Conservation (phyloP, 2,888 invertebrate species). For the Horisme vitalbata region DNA sequence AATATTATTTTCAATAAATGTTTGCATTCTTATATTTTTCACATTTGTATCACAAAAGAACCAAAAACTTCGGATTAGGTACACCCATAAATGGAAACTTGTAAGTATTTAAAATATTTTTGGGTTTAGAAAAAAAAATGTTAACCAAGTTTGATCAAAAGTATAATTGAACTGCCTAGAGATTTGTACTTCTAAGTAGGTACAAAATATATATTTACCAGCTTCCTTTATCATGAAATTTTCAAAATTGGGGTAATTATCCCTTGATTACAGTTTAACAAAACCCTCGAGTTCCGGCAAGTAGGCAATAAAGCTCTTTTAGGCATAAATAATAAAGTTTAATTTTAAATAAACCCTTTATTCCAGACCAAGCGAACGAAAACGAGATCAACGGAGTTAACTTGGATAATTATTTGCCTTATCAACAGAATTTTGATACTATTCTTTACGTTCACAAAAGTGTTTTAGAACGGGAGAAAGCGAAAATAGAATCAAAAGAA, state of each 20-base stretch:
- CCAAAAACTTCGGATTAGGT: no score
- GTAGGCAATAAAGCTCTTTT: conserved; percentile 14
- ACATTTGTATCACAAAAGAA: no score
- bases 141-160: background rate
- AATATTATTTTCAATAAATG: no score
- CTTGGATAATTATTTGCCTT: conserved; percentile 59
- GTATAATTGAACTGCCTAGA: conserved; percentile 8
- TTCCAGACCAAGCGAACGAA: conserved; percentile 21
- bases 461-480: conserved; percentile 36
- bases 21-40: no score
- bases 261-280: conserved; percentile 21
- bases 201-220: conserved; percentile 9
- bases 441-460: conserved; percentile 67
- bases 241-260: conserved; percentile 20
- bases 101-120: no score
- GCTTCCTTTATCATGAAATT: conserved; percentile 1
- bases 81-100: no score
- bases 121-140: no score
- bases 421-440: conserved; percentile 56
- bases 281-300: conserved; percentile 12
- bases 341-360: conserved; percentile 17
- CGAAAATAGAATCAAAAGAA: conserved; percentile 28
- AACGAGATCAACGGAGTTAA: conserved; percentile 54
- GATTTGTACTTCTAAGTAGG: conserved; percentile 11
- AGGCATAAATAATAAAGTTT: conserved; percentile 12